Evolutionary conservation across 2,888 invertebrate species (phyloP), one percentile per base, ranked within the genome.

Genomic region (Spisula solida): DNA sequence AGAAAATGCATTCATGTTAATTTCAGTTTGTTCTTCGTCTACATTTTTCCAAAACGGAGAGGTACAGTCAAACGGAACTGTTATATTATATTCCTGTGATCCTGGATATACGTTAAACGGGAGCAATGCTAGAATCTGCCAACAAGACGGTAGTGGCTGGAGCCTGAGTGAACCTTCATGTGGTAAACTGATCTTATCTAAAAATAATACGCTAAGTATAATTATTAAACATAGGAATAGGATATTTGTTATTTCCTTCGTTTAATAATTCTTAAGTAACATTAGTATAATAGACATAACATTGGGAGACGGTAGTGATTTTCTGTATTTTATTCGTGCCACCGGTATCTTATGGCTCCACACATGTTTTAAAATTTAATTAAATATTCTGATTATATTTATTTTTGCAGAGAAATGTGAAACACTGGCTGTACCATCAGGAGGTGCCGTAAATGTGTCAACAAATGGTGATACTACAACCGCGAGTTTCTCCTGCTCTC

Each of bases 61-160:
- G 10, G 85, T 31, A 8, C 31, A 48, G 10, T 88, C 89, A 25
- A 86, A 89, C 66, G 91, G 91, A 18, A 51, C 83, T 34, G 79
- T 83, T 34, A 91, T 91, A 60, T 25, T 81, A 16, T 89, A 88
- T 81, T 82, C 86, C 1, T 91, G 91, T 86, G 47, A 85, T 41
- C 4, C 66, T 47, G 89, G 89, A 8, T 91, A 89, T 34, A 81
- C 85, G 4, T 79, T 91, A 1, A 70, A 83, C 70, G 91, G 91
- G 48, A 16, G 84, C 12, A 34, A 82, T 14, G 56, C 66, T 2
- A 75, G 91, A 56, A 41, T 20, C 2, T 91, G 91, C 78, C 84
- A 89, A 55, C 47, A 80, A 60, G 86, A 89, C 75, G 89, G 89
- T 18, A 82, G 55, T 48, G 91, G 89, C 34, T 91, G 91, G 91